Base-by-base conservation (phyloP, 2,797 vertebrate genomes). In the Fratercula arctica region DNA sequence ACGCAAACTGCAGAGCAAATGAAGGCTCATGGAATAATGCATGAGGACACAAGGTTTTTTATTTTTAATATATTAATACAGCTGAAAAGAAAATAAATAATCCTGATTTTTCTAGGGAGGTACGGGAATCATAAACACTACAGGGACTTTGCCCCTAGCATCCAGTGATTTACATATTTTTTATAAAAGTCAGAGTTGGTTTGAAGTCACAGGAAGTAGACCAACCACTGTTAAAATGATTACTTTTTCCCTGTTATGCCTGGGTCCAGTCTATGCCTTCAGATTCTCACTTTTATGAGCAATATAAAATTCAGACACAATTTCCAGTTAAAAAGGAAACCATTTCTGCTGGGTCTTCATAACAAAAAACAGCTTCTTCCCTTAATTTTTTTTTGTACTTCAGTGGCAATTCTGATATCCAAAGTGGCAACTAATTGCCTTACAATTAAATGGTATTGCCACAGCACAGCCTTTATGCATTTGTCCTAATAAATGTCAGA, bases 401-500 rank as follows among this genome's bases (percentile, higher is more conserved):
- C 86, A 64, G 63, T 84, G 79, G 85, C 91, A 95, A 96, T 96
- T 96, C 88, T 94, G 92, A 85, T 94, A 61, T 94, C 96, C 89
- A 90, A 96, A 97, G 85, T 82, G 92, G 69, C 86, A 95, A 94
- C 67, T 95, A 97, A 97, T 93, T 96, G 82, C 70, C 88, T 81
- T 84, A 94, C 74, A 96, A 89, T 96, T 89, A 95, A 93, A 85
- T 63, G 31, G 74, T 73, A 88, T 93, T 93, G 92, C 87, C 92
- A 95, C 35, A 96, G 92, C 81, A 97, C 95, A 97, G 72, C 56
- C 92, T 96, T 97, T 97, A 94, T 93, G 46, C 75, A 72, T 95
- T 96, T 97, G 90, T 97, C 95, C 92, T 93, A 96, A 97, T 95
- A 95, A 91, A 97, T 94, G 95, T 91, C 97, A 97, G 97, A 97